Percentiles rank a stretch among this genome's conserved stretches.
These are phyloP conservation scores for Accipiter virgatus DNA, from an alignment of 2,113 vertebrate genomes.

Conservation along the genomic window DNA sequence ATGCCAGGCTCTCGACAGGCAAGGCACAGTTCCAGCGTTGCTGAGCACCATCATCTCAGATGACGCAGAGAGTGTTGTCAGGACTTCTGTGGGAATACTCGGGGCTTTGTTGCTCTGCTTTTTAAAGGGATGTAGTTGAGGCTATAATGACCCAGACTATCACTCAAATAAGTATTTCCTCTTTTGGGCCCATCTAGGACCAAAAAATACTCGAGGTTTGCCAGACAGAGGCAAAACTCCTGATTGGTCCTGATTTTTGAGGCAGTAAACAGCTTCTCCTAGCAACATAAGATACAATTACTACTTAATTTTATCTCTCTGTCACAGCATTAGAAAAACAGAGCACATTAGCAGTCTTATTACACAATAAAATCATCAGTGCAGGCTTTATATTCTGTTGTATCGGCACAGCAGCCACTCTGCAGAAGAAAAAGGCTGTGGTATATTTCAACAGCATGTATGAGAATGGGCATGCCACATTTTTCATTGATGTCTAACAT, in stretches of 20 bases:
- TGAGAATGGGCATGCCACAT: background rate
- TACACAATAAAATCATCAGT: background rate
- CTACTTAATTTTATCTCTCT: background rate
- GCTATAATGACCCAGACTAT: slow-evolving; percentile 26
- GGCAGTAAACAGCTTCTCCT: background rate
- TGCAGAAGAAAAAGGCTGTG: background rate
- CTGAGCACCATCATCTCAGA: slow-evolving; percentile 10
- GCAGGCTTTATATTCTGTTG: background rate
- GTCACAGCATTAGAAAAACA: background rate
- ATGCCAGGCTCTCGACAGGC: background rate
- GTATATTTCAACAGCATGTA: background rate
- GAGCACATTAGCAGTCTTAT: background rate
- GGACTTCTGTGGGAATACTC: slow-evolving; percentile 43
- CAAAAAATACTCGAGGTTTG: slow-evolving; percentile 6
- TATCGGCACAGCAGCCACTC: background rate
- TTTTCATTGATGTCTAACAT: slow-evolving; percentile 1
- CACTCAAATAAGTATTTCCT: slow-evolving; percentile 29
- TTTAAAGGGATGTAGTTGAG: background rate
- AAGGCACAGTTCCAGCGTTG: slow-evolving; percentile 36
- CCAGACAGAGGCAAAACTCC: background rate
- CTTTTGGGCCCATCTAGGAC: background rate
- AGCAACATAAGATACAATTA: background rate
- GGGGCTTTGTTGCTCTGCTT: slow-evolving; percentile 7
- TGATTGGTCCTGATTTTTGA: background rate
- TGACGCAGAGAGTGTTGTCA: slow-evolving; percentile 23